Evolutionary conservation across 2,113 vertebrate genomes (phyloP).

Genomic region (Bombycilla garrulus): DNA sequence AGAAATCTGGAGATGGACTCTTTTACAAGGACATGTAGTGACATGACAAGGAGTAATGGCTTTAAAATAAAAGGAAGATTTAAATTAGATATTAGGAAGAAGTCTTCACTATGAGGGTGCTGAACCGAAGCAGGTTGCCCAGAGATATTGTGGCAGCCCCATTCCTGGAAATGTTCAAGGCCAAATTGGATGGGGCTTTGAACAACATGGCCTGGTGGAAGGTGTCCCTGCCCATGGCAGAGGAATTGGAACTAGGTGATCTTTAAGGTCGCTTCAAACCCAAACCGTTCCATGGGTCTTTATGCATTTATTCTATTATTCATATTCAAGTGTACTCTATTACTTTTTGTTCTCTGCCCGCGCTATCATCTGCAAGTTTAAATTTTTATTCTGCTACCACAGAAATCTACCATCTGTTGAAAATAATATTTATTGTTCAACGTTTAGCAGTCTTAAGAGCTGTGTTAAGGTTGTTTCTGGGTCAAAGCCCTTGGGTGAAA

Average conservation of each 20-base stretch:
- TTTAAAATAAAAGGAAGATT: neutral
- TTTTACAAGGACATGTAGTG: neutral
- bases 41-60: too few relatives aligned
- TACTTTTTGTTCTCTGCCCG: neutral
- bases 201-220: neutral
- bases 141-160: neutral
- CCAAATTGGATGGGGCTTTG: neutral
- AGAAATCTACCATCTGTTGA: neutral
- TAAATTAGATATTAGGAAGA: neutral
- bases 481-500: neutral
- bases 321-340: neutral
- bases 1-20: neutral
- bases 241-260: neutral
- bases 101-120: neutral
- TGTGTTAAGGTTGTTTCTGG: rapidly evolving
- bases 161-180: neutral
- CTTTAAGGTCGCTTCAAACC: neutral
- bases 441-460: neutral
- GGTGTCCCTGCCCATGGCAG: too few relatives aligned
- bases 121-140: neutral
- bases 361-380: neutral
- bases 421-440: neutral
- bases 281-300: neutral
- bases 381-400: neutral
- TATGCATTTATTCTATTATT: neutral